Evolutionary conservation across 2,113 vertebrate genomes (phyloP).

Genomic region (Engystomops pustulosus): DNA sequence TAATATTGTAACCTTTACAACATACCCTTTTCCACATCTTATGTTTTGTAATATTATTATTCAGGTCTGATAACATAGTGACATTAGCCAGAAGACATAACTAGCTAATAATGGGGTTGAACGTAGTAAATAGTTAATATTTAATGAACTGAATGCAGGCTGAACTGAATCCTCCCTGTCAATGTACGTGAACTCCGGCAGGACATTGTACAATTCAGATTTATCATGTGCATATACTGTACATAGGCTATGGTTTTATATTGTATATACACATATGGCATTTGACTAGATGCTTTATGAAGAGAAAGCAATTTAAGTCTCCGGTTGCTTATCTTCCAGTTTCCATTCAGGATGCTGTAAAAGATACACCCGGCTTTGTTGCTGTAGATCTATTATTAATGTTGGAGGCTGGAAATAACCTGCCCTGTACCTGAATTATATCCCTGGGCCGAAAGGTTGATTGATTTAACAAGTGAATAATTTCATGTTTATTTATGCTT

Average conservation of each 20-base stretch:
- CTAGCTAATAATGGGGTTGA: not conserved
- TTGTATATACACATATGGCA: not conserved
- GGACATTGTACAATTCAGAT: not conserved
- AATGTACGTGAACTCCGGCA: not conserved
- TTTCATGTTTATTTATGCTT: slow-evolving; percentile 13
- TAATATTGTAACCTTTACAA: no score
- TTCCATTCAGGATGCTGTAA: slow-evolving; percentile 16
- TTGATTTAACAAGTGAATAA: slow-evolving; percentile 41
- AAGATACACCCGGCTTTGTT: slow-evolving; percentile 1
- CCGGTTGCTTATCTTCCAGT: slow-evolving; percentile 16
- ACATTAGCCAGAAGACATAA: not conserved
- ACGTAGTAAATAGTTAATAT: not conserved
- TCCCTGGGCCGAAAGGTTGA: slow-evolving; percentile 15
- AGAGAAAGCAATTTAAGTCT: not conserved
- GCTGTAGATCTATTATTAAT: slow-evolving; percentile 29
- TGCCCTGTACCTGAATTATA: slow-evolving; percentile 25
- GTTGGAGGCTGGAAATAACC: slow-evolving; percentile 26
- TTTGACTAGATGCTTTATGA: not conserved
- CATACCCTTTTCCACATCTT: no score
- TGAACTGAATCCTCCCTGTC: not conserved
- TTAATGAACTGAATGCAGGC: not conserved
- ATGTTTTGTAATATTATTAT: not conserved
- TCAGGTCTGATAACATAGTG: not conserved
- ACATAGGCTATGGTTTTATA: not conserved
- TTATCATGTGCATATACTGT: not conserved